phyloP scores from a whole-genome alignment of 2,888 invertebrate genomes.

The Uloborus plumipes region DNA sequence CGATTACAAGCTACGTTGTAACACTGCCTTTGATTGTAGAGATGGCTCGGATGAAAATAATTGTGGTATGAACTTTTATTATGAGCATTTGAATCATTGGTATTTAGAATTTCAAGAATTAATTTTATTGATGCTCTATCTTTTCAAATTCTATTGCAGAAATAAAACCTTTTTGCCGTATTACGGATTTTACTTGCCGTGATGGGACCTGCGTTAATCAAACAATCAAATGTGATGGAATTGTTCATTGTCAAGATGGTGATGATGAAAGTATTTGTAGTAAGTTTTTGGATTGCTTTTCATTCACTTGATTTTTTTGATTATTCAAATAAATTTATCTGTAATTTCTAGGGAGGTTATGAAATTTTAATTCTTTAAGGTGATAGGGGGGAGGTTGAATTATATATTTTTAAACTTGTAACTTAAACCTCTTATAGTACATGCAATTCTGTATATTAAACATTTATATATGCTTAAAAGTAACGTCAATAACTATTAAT shows the following conservation, averaged over 20 bases:
- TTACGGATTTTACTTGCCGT: constrained; percentile 77
- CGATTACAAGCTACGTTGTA: constrained; percentile 67
- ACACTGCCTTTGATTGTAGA: constrained; percentile 76
- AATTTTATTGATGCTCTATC: not conserved
- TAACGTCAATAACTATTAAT: too few species aligned
- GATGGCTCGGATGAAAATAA: constrained; percentile 76
- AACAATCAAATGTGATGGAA: constrained; percentile 71
- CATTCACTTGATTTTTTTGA: too few species aligned
- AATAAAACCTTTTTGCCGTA: constrained; percentile 45
- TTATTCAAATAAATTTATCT: too few species aligned
- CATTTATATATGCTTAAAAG: too few species aligned
- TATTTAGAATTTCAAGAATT: not conserved
- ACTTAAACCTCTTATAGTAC: too few species aligned
- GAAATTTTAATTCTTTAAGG: too few species aligned
- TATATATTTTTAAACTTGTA: too few species aligned
- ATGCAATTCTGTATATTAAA: too few species aligned
- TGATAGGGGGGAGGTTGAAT: too few species aligned
- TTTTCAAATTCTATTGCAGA: constrained; percentile 20
- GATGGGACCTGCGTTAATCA: constrained; percentile 76
- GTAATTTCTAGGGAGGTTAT: too few species aligned
- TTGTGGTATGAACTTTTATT: constrained; percentile 72
- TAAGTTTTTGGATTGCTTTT: constrained; percentile 18
- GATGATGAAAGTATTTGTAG: constrained; percentile 76
- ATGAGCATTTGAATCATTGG: not conserved
- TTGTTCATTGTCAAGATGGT: constrained; percentile 83